phyloP scores from a whole-genome alignment of 2,888 invertebrate species.

The Celastrina argiolus region DNA sequence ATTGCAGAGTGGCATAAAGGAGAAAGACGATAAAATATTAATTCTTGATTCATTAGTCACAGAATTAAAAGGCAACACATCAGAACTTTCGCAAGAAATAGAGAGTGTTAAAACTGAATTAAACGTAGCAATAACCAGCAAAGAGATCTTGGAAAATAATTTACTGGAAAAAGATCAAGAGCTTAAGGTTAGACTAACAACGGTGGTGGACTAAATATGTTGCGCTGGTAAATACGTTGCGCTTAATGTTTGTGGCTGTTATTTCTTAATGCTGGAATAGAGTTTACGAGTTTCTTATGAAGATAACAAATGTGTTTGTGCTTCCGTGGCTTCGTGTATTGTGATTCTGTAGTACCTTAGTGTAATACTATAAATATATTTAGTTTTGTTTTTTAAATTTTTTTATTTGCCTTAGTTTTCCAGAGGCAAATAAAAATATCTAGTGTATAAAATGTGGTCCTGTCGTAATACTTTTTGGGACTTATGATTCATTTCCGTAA shows the following conservation, averaged over 20 bases:
- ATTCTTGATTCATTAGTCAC: constrained; percentile 36
- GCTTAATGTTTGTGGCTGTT: constrained; percentile 5
- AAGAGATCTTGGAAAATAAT: constrained; percentile 5
- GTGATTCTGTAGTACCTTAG: too few species aligned
- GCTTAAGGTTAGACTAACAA: constrained; percentile 47
- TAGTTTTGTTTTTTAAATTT: too few species aligned
- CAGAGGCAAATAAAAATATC: too few species aligned
- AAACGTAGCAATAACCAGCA: neutral
- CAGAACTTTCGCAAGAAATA: constrained; percentile 36
- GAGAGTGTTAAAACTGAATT: constrained; percentile 38
- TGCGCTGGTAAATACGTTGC: too few species aligned
- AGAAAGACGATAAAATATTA: constrained; percentile 38
- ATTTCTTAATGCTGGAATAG: neutral
- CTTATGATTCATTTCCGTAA: neutral
- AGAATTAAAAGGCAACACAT: constrained; percentile 27
- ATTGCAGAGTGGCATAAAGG: constrained; percentile 33
- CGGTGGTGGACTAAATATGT: constrained; percentile 49
- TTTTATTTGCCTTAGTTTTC: too few species aligned
- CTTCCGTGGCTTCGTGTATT: too few species aligned
- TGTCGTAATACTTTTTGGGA: too few species aligned
- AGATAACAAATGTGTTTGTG: too few species aligned
- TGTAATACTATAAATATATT: too few species aligned
- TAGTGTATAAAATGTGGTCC: too few species aligned
- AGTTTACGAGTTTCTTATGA: too few species aligned
- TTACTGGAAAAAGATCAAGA: constrained; percentile 32